Base-by-base conservation (phyloP, 2,113 vertebrate species). In the Danionella cerebrum region DNA sequence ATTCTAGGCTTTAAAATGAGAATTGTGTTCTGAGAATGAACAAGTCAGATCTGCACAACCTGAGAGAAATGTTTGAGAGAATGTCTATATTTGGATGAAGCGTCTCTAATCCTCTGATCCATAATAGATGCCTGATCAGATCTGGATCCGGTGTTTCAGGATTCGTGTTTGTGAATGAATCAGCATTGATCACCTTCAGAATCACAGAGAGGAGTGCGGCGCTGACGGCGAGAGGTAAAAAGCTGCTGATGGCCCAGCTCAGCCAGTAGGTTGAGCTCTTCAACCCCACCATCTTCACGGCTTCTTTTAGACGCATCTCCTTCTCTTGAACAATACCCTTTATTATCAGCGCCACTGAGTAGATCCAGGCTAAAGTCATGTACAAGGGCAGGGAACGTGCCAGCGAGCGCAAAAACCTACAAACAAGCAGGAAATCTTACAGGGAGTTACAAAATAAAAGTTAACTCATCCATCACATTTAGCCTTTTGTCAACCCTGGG, bases 301-400 rank as follows among this genome's bases (percentile, higher is more conserved):
- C 97, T 83, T 98, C 96, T 81, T 95, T 98, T 63, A 99, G 87
- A 16, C 94, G 89, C 0, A 92, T 90, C 79, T 99, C 96, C 77
- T 98, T 99, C 83, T 99, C 96, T 0, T 89, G 88, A 0, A 99
- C 96, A 2, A 98, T 90, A 11, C 89, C 85, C 71, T 99, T 98
- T 69, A 98, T 83, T 64, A 95, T 94, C 67, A 96, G 89, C 50
- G 96, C 95, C 80, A 96, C 95, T 0, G 95, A 94, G 80, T 93
- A 98, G 70, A 99, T 94, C 95, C 96, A 99, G 19, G 95, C 93
- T 83, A 98, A 78, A 0, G 92, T 97, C 91, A 98, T 91, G 83
- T 91, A 98, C 18, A 99, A 86, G 1, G 96, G 94, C 78, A 99
- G 86, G 2, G 91, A 95, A 7, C 87, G 80, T 11, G 90, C 89